Conservation (phyloP, 2,888 invertebrate genomes). For the Nebria brevicollis region DNA sequence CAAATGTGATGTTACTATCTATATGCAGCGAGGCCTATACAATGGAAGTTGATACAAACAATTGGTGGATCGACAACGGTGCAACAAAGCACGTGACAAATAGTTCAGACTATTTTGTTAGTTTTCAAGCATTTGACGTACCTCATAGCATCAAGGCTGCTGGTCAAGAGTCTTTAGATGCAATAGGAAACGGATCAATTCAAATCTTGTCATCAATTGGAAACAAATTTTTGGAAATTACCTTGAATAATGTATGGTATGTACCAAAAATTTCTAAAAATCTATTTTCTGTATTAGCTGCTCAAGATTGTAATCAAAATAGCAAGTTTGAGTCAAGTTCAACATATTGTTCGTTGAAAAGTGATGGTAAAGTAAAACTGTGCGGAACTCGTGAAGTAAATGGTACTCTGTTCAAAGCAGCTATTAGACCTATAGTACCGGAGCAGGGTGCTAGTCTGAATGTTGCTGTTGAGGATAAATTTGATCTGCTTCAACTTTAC, state of each 20-base stretch:
- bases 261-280: neutral
- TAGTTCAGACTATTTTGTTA: slow-evolving; percentile 44
- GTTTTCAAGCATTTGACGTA: slow-evolving; percentile 48
- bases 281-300: too few species aligned
- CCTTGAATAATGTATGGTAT: too few species aligned
- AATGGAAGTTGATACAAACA: too few species aligned
- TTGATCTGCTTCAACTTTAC: slow-evolving; percentile 12
- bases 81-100: slow-evolving; percentile 16
- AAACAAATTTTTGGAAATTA: too few species aligned
- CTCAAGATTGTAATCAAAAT: too few species aligned
- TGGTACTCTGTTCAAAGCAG: slow-evolving; percentile 37
- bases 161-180: slow-evolving; percentile 48
- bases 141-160: slow-evolving; percentile 49
- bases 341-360: too few species aligned
- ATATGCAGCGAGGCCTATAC: too few species aligned
- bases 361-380: too few species aligned
- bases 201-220: neutral
- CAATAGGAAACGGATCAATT: slow-evolving; percentile 47
- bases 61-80: too few species aligned
- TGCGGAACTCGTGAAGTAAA: neutral
- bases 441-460: neutral
- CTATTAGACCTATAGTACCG: neutral
- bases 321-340: too few species aligned
- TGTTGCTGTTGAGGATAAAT: slow-evolving; percentile 5
- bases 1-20: too few species aligned